Conservation (phyloP, 2,113 vertebrate genomes). For the Scartelaos histophorus region DNA sequence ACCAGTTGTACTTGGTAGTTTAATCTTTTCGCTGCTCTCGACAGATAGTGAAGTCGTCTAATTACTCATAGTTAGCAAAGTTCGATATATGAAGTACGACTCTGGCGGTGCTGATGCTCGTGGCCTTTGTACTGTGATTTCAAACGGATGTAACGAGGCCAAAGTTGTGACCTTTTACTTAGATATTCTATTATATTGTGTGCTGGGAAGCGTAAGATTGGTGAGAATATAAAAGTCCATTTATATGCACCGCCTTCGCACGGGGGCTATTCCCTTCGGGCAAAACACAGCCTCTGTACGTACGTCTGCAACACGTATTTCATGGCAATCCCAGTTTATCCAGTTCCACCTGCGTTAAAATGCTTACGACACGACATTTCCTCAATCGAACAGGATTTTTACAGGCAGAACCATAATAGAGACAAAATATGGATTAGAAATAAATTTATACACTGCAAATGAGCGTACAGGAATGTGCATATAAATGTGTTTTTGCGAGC, state of each 20-base stretch:
- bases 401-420: not conserved
- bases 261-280: not conserved
- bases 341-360: not conserved
- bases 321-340: not conserved
- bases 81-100: not conserved
- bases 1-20: not conserved
- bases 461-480: slow-evolving; percentile 1
- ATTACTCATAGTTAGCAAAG: not conserved
- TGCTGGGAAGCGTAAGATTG: not conserved
- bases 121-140: slow-evolving; percentile 1
- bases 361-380: not conserved
- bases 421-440: slow-evolving; percentile 12
- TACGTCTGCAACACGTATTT: slow-evolving; percentile 1
- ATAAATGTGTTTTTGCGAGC: slow-evolving; percentile 3
- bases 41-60: not conserved
- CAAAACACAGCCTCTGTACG: not conserved
- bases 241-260: slow-evolving; percentile 1
- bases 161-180: not conserved
- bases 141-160: not conserved
- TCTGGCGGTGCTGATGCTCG: not conserved
- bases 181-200: not conserved
- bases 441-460: slow-evolving; percentile 10
- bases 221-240: not conserved
- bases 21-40: not conserved
- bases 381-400: slow-evolving; percentile 1